A percentile compares a stretch with the other conserved stretches of the same genome.
phyloP scores from a whole-genome alignment of 1,140 invertebrate genomes.

The Tribolium castaneum region DNA sequence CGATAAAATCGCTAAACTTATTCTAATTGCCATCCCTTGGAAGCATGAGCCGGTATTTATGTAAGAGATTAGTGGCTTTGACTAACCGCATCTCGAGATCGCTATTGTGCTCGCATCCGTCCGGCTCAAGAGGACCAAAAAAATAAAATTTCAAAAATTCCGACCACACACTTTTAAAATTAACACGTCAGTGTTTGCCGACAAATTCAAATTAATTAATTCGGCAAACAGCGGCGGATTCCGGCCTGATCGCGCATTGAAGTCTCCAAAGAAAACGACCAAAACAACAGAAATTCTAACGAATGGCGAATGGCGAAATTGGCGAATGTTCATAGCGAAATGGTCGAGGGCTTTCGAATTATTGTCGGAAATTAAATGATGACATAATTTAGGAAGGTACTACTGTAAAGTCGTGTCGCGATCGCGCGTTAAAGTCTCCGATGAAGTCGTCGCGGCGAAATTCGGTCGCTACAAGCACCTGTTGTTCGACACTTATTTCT shows the following conservation, averaged over 20 bases:
- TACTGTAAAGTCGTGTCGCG: neutral
- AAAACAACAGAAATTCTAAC: too few species aligned
- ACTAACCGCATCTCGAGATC: neutral
- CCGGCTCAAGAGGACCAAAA: neutral
- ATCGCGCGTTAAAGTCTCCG: neutral
- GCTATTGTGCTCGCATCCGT: neutral
- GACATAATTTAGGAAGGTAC: too few species aligned
- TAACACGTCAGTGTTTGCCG: conserved; percentile 37
- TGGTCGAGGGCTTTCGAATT: too few species aligned
- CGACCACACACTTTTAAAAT: conserved; percentile 37
- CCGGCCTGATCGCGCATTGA: neutral
- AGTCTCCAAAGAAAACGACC: neutral
- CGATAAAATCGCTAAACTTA: conserved; percentile 6
- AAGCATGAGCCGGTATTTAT: conserved; percentile 1
- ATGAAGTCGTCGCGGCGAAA: neutral
- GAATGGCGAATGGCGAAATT: too few species aligned
- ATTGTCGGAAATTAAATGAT: too few species aligned
- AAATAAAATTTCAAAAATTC: too few species aligned
- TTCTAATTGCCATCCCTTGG: neutral
- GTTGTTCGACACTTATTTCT: neutral
- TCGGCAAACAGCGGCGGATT: conserved; percentile 8
- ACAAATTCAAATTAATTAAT: conserved; percentile 27
- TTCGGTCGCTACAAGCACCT: neutral
- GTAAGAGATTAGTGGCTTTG: conserved; percentile 2
- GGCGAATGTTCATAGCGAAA: too few species aligned